These are phyloP conservation scores for Drosophila parvula DNA, from an alignment of 1,140 invertebrate genomes.

Conservation along the genomic window DNA sequence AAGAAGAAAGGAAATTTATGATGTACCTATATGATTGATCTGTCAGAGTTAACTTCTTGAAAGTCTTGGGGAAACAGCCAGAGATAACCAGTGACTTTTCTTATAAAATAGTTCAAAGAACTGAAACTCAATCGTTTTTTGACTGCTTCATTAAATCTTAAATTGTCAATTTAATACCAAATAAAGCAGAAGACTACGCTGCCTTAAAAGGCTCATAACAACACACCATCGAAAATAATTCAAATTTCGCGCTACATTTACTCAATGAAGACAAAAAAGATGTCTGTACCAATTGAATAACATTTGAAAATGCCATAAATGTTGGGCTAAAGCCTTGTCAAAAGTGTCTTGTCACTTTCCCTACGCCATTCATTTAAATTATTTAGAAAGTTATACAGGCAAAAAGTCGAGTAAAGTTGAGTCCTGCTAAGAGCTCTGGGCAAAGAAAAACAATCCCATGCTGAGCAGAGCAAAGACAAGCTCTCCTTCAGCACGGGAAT, in stretches of 20 bases:
- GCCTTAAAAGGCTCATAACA: not conserved
- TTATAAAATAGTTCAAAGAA: not conserved
- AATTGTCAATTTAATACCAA: not conserved
- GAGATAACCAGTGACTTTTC: not conserved
- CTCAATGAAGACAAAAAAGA: not conserved
- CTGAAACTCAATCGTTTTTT: not conserved
- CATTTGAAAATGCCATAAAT: slow-evolving; percentile 32
- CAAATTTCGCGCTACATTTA: slow-evolving; percentile 5
- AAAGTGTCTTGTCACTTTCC: slow-evolving; percentile 31
- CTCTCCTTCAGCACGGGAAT: slow-evolving; percentile 46
- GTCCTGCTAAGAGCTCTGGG: slow-evolving; percentile 24
- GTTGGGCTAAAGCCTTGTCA: slow-evolving; percentile 21
- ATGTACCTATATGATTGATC: not conserved
- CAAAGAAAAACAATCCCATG: slow-evolving; percentile 34
- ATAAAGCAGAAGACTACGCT: not conserved
- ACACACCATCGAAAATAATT: not conserved
- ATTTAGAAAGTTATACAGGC: slow-evolving; percentile 63
- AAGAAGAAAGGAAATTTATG: no score
- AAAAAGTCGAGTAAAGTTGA: slow-evolving; percentile 33
- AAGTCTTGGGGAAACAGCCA: not conserved
- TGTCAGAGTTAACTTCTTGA: no score
- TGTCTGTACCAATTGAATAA: slow-evolving; percentile 2
- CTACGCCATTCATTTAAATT: slow-evolving; percentile 62
- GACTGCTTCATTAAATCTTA: not conserved
- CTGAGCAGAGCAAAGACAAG: slow-evolving; percentile 18